Percentiles rank a stretch among this genome's conserved stretches.
These are phyloP conservation scores for Stomorhina lunata DNA, from an alignment of 2,888 invertebrate species.

Conservation along the genomic window DNA sequence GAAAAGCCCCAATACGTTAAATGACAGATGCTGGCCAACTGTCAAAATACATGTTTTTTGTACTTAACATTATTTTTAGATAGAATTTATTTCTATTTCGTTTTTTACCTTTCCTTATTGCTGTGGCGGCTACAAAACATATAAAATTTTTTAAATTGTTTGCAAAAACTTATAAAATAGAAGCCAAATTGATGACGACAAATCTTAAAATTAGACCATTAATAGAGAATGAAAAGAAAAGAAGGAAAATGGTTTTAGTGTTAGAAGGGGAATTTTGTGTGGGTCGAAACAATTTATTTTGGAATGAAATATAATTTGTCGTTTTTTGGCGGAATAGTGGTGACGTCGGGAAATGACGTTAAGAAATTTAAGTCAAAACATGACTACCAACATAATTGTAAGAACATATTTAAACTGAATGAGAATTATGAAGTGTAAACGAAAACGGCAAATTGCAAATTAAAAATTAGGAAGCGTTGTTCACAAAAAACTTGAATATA, in stretches of 20 bases:
- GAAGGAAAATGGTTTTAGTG: neutral
- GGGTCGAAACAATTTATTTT: constrained; percentile 2
- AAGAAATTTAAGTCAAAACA: too few species aligned
- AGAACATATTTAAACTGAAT: too few species aligned
- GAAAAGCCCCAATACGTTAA: neutral
- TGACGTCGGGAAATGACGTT: too few species aligned
- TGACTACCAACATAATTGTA: too few species aligned
- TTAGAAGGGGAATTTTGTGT: constrained; percentile 34
- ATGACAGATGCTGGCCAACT: constrained; percentile 59
- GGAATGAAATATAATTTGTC: too few species aligned
- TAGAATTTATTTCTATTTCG: neutral
- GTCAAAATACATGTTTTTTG: constrained; percentile 30
- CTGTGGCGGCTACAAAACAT: neutral
- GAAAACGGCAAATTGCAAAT: too few species aligned
- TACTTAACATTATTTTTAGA: constrained; percentile 13
- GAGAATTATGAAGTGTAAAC: too few species aligned
- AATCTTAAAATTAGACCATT: constrained; percentile 55
- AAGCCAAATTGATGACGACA: constrained; percentile 58
- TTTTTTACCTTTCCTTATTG: constrained; percentile 40
- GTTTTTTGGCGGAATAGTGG: too few species aligned
- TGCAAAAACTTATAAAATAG: constrained; percentile 17
- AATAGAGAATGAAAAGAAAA: neutral
- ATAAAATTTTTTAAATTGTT: constrained; percentile 4
- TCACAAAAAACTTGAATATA: too few species aligned
- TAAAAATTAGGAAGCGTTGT: too few species aligned